A percentile compares a stretch with the other conserved stretches of the same genome.
These are phyloP conservation scores for Diploptera punctata DNA, from an alignment of 2,888 invertebrate genomes.

Conservation along the genomic window DNA sequence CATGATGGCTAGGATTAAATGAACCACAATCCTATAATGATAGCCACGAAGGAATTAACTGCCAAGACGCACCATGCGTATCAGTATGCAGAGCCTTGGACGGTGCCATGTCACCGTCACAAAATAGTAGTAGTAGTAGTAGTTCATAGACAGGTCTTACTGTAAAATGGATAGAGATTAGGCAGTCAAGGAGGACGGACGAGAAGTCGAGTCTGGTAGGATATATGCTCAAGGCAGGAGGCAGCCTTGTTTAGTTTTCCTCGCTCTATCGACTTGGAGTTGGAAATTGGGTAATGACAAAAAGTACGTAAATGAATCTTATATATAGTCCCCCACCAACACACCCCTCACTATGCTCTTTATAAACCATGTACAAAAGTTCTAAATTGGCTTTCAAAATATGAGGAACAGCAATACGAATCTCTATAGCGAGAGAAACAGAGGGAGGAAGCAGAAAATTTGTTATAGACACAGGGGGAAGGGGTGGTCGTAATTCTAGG, in stretches of 20 bases:
- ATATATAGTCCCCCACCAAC: slow-evolving; percentile 22
- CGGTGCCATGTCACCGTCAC: too few relatives aligned
- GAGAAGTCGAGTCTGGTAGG: not conserved
- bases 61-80: too few relatives aligned
- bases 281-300: slow-evolving; percentile 31
- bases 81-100: too few relatives aligned
- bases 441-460: slow-evolving; percentile 2
- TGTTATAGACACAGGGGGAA: not conserved
- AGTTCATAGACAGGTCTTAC: too few relatives aligned
- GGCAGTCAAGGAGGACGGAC: not conserved
- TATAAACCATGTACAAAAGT: slow-evolving; percentile 31
- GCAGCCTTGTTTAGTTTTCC: slow-evolving; percentile 29
- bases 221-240: slow-evolving; percentile 24
- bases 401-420: slow-evolving; percentile 27
- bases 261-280: slow-evolving; percentile 29
- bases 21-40: too few relatives aligned
- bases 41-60: too few relatives aligned
- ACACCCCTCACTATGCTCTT: not conserved
- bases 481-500: too few relatives aligned
- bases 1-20: too few relatives aligned
- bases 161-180: not conserved
- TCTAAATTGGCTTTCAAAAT: slow-evolving; percentile 32
- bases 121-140: too few relatives aligned
- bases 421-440: slow-evolving; percentile 15
- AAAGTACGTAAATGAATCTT: slow-evolving; percentile 31